Evolutionary conservation across 2,888 invertebrate species (phyloP).

Genomic region (Eulithis testata): DNA sequence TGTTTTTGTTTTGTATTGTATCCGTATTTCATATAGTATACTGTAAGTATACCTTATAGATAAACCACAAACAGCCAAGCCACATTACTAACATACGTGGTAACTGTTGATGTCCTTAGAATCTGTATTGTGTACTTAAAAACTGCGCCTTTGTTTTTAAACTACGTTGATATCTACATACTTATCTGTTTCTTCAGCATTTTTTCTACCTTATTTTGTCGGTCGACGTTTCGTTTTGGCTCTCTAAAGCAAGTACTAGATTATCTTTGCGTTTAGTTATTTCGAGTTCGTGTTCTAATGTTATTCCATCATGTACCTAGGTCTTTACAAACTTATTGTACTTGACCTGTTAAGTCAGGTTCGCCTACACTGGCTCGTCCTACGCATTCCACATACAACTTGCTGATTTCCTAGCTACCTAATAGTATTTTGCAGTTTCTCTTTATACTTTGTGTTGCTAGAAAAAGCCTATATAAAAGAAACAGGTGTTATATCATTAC

Average conservation of each 20-base stretch:
- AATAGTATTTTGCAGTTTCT: slow-evolving; percentile 32
- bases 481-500: too few species aligned
- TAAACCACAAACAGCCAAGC: too few species aligned
- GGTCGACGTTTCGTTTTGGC: background rate
- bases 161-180: too few species aligned
- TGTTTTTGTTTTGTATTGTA: slow-evolving; percentile 8
- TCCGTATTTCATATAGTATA: background rate
- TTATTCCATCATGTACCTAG: slow-evolving; percentile 5
- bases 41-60: too few species aligned
- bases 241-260: background rate
- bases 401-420: slow-evolving; percentile 30
- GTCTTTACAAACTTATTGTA: slow-evolving; percentile 28
- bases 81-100: too few species aligned
- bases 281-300: background rate
- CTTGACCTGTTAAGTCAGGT: slow-evolving; percentile 43
- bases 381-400: slow-evolving; percentile 31
- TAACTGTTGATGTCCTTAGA: too few species aligned
- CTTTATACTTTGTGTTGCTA: slow-evolving; percentile 6
- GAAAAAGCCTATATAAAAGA: slow-evolving; percentile 1
- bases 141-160: too few species aligned
- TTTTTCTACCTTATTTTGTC: too few species aligned
- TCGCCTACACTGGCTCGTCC: slow-evolving; percentile 39
- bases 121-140: too few species aligned
- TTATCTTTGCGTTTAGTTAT: background rate
- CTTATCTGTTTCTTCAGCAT: too few species aligned